Base-by-base conservation (phyloP, 1,140 invertebrate genomes). In the Brachionus paranguensis region DNA sequence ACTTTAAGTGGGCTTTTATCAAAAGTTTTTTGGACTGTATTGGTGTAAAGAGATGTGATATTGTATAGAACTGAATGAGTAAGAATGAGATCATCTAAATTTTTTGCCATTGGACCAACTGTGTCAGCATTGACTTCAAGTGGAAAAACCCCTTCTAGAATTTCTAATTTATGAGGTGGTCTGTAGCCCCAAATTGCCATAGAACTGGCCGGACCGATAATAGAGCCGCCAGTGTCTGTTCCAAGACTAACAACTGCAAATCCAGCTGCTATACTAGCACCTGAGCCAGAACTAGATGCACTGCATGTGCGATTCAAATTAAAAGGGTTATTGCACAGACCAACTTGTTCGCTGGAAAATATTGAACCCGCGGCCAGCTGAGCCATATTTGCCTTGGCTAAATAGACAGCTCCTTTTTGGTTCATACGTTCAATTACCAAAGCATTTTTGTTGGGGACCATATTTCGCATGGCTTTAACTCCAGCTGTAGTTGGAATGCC, bases 401-500 rank as follows among this genome's bases (percentile, higher is more conserved):
- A 29, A 29, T 29, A 29, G 8, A 70, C 29, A 37, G 24, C 65
- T 29, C 65, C 65, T 70, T 70, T 33, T 29, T 27, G 29, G 20
- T 29, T 29, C 29, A 70, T 27, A 2, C 65, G 20, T 29, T 27
- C 29, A 14, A 70, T 33, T 29, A 70, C 65, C n/a, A 70, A 29
- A 27, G 65, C 65, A 12, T 70, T 70, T 70, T 70, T 70, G 29
- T 70, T 70, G 2, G 65, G 65, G 4, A 29, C 20, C 29, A 33
- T 29, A 33, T 70, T 27, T 70, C 41, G 29, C 41, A 78, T 27
- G 10, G 74, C 74, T 2, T 50, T 50, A 7, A 60, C 29, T 7
- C 74, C 74, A 60, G 20, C 53, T 29, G 74, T 78, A 3, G 74
- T 78, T 5, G 74, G 74, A 24, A 78, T 60, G 27, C 74, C 74